Conservation (phyloP, 2,797 vertebrate species). For the Pseudotriccus pelzelni region DNA sequence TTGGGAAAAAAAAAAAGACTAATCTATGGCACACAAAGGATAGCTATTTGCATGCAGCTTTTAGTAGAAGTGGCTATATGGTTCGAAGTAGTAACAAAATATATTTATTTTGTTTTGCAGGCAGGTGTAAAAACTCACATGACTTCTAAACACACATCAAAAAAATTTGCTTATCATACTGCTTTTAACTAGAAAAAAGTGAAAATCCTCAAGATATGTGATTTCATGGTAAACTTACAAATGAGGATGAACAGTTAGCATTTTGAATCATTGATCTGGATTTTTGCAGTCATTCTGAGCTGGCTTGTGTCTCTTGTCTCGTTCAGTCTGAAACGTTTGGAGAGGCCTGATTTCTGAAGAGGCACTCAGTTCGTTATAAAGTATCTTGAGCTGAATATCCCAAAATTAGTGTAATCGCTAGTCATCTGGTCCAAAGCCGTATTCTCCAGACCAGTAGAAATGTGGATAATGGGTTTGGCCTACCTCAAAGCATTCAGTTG, state of each 20-base stretch:
- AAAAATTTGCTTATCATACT: background rate
- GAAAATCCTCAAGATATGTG: background rate
- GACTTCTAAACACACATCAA: background rate
- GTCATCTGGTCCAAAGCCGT: background rate
- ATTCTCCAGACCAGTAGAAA: background rate
- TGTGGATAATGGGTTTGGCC: background rate
- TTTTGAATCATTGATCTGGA: background rate
- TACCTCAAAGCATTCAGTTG: background rate
- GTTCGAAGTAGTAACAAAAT: conserved; percentile 70
- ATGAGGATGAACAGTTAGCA: background rate
- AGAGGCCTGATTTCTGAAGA: background rate
- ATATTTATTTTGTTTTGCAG: conserved; percentile 65
- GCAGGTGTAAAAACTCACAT: conserved; percentile 36
- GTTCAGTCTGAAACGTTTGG: background rate
- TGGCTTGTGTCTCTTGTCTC: background rate
- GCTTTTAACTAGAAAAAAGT: background rate
- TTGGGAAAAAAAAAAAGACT: conserved; percentile 67
- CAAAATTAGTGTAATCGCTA: background rate
- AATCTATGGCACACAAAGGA: conserved; percentile 72
- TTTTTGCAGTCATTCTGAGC: background rate
- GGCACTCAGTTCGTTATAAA: background rate
- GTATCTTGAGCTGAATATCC: background rate
- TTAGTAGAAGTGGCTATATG: conserved; percentile 72
- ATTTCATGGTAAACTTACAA: background rate
- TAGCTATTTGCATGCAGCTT: conserved; percentile 76